A percentile compares a stretch with the other conserved stretches of the same genome.
phyloP scores from a whole-genome alignment of 1,140 invertebrate genomes.

The Chelonus insularis region DNA sequence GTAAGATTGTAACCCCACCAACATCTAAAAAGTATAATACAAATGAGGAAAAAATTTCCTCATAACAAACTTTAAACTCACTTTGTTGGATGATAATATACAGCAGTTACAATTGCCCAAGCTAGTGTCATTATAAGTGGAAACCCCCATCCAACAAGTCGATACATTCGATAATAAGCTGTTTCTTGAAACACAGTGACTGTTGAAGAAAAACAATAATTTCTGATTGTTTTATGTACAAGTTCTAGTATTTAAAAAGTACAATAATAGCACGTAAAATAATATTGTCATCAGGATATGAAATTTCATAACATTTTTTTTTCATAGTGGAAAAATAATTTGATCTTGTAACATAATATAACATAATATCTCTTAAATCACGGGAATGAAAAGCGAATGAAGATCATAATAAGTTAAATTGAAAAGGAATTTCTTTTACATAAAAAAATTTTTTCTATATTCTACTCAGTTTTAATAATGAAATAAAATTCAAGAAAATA shows the following conservation, averaged over 20 bases:
- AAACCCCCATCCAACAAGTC: conserved; percentile 79
- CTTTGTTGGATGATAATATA: conserved; percentile 59
- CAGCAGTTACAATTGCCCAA: conserved; percentile 71
- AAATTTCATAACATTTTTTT: neutral
- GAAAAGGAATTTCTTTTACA: conserved; percentile 3
- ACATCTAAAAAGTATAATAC: conserved; percentile 64
- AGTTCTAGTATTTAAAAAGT: no score
- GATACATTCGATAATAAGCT: conserved; percentile 72
- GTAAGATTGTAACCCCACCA: conserved; percentile 85
- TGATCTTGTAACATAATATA: no score
- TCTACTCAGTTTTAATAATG: neutral
- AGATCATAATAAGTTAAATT: no score
- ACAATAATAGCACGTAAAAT: no score
- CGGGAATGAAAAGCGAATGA: no score
- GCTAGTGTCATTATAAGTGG: conserved; percentile 72
- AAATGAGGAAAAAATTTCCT: neutral
- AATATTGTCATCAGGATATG: no score
- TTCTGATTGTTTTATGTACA: neutral
- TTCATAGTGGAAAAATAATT: conserved; percentile 1
- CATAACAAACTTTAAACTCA: conserved; percentile 37
- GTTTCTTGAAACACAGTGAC: conserved; percentile 80
- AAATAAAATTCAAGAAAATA: neutral
- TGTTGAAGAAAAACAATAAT: conserved; percentile 30
- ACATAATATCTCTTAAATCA: no score
- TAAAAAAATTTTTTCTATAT: neutral